These are phyloP conservation scores for Leptothorax acervorum DNA, from an alignment of 2,888 invertebrate genomes.

Conservation along the genomic window DNA sequence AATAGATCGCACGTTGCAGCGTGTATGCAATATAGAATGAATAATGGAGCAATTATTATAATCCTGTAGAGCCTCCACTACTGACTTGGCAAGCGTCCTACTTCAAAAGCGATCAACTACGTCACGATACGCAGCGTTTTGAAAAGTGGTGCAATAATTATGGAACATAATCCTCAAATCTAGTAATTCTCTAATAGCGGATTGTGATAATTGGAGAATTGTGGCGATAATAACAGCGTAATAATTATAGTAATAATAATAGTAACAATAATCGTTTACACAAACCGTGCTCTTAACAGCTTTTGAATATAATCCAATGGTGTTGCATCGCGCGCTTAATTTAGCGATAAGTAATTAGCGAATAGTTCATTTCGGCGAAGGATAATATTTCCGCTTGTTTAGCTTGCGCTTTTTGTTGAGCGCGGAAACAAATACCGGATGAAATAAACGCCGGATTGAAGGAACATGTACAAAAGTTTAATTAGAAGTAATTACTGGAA, in stretches of 20 bases:
- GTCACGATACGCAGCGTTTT: not conserved
- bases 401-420: not conserved
- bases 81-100: constrained; percentile 23
- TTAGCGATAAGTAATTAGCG: not conserved
- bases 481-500: constrained; percentile 13
- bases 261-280: not conserved
- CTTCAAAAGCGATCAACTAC: not conserved
- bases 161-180: not conserved
- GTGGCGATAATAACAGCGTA: not conserved
- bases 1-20: constrained; percentile 33
- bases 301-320: not conserved
- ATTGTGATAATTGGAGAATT: not conserved
- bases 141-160: not conserved
- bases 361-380: not conserved
- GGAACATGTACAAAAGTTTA: not conserved
- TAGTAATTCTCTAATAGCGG: constrained; percentile 3
- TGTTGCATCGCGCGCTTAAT: not conserved
- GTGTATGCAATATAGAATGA: constrained; percentile 10
- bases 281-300: not conserved
- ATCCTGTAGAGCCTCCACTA: constrained; percentile 1
- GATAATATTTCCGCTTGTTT: not conserved
- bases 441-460: not conserved
- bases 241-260: not conserved
- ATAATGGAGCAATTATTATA: constrained; percentile 41
- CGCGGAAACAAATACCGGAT: not conserved